These are phyloP conservation scores for Lemur catta DNA, from an alignment of 2,797 vertebrate genomes.

Conservation along the genomic window DNA sequence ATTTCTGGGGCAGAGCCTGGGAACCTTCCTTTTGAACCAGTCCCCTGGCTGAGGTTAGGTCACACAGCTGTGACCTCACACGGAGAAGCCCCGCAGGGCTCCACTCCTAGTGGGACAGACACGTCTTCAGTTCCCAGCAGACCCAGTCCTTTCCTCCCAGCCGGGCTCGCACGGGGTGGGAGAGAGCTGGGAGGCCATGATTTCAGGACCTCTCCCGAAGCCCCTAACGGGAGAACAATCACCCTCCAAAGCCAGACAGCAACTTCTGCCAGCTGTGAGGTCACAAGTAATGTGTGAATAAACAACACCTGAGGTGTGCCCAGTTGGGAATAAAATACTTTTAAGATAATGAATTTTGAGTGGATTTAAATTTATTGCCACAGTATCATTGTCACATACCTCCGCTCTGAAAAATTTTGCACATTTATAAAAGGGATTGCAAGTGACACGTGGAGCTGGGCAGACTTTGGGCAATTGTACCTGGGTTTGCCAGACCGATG, in stretches of 20 bases:
- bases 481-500: background rate
- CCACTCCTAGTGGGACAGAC: fast-evolving
- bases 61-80: background rate
- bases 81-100: background rate
- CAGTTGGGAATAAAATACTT: background rate
- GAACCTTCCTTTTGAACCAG: background rate
- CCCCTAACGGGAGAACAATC: background rate
- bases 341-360: background rate
- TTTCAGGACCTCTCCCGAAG: background rate
- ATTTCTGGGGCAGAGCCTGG: background rate
- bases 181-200: background rate
- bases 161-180: background rate
- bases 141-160: too few relatives aligned
- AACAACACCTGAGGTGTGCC: background rate
- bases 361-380: background rate
- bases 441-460: fast-evolving
- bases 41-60: background rate
- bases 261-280: background rate
- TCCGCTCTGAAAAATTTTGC: background rate
- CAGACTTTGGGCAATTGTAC: background rate
- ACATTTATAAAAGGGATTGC: background rate
- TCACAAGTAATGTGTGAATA: background rate
- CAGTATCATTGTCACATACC: background rate
- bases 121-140: fast-evolving
- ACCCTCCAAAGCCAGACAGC: background rate